Percentiles rank a stretch among this genome's conserved stretches.
Evolutionary conservation across 1,140 invertebrate genomes (phyloP).

Genomic region (Lysiphlebus fabarum): DNA sequence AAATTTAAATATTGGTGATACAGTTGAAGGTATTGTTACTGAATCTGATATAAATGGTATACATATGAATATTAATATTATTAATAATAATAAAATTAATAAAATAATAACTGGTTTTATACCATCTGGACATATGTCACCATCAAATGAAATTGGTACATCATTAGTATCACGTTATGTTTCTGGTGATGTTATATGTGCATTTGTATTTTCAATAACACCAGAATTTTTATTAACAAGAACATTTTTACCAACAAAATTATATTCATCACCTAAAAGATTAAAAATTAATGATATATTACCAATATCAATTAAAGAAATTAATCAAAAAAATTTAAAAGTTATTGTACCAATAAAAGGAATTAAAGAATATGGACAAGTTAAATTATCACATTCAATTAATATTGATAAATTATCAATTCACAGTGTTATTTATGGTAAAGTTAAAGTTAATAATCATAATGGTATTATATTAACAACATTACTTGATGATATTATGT

Average conservation of each 20-base stretch:
- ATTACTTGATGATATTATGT: slow-evolving; percentile 32
- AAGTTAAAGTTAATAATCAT: slow-evolving; percentile 34
- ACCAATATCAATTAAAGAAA: slow-evolving; percentile 38
- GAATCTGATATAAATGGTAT: slow-evolving; percentile 40
- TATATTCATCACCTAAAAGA: slow-evolving; percentile 25
- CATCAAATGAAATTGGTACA: slow-evolving; percentile 37
- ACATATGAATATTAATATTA: slow-evolving; percentile 30
- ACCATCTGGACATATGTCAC: slow-evolving; percentile 45
- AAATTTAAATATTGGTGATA: slow-evolving; percentile 34
- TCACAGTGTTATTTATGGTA: slow-evolving; percentile 41
- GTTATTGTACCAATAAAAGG: slow-evolving; percentile 37
- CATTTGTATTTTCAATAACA: slow-evolving; percentile 37
- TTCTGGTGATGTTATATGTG: slow-evolving; percentile 37
- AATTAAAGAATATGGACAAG: slow-evolving; percentile 28
- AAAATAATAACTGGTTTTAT: slow-evolving; percentile 31
- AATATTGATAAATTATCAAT: slow-evolving; percentile 30
- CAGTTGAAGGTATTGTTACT: slow-evolving; percentile 37
- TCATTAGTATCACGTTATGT: slow-evolving; percentile 32
- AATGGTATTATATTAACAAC: slow-evolving; percentile 30
- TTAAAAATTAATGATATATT: slow-evolving; percentile 38
- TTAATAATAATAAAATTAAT: too few species aligned
- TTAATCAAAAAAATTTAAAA: slow-evolving; percentile 30
- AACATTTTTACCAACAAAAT: slow-evolving; percentile 31
- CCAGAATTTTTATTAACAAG: slow-evolving; percentile 40
- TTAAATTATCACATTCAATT: slow-evolving; percentile 27